phyloP scores from a whole-genome alignment of 2,797 vertebrate species.

The Helostoma temminkii region DNA sequence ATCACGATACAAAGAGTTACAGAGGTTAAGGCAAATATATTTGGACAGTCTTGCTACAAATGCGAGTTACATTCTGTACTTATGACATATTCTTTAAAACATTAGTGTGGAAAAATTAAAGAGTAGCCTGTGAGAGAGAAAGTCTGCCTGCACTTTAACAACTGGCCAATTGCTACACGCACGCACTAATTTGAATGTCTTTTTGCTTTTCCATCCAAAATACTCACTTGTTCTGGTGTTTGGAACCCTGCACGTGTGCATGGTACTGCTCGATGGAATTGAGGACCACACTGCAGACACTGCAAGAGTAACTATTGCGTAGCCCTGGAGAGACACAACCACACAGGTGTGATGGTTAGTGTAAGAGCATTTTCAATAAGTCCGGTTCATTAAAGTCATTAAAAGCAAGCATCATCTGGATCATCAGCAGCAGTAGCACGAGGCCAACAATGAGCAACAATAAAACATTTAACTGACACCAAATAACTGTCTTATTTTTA shows the following conservation, averaged over 20 bases:
- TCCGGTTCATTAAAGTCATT: conserved; percentile 13
- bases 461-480: conserved; percentile 39
- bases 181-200: neutral
- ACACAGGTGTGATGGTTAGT: conserved; percentile 33
- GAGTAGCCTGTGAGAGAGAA: neutral
- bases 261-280: conserved; percentile 92
- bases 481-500: conserved; percentile 57
- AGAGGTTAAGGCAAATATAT: neutral
- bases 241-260: conserved; percentile 90
- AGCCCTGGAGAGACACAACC: conserved; percentile 78
- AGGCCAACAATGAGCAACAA: conserved; percentile 35
- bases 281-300: conserved; percentile 87
- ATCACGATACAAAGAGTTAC: neutral
- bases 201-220: neutral
- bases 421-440: conserved; percentile 9
- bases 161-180: neutral
- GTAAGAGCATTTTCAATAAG: conserved; percentile 11
- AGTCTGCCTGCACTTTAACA: neutral
- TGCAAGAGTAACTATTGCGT: conserved; percentile 88
- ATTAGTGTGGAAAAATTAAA: neutral
- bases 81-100: neutral
- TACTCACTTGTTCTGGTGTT: conserved; percentile 90
- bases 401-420: conserved; percentile 12
- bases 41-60: neutral
- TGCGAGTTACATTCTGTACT: neutral